Percentiles rank a stretch among this genome's conserved stretches.
Conservation (phyloP, 2,797 vertebrate genomes). For the Eulemur mongoz region DNA sequence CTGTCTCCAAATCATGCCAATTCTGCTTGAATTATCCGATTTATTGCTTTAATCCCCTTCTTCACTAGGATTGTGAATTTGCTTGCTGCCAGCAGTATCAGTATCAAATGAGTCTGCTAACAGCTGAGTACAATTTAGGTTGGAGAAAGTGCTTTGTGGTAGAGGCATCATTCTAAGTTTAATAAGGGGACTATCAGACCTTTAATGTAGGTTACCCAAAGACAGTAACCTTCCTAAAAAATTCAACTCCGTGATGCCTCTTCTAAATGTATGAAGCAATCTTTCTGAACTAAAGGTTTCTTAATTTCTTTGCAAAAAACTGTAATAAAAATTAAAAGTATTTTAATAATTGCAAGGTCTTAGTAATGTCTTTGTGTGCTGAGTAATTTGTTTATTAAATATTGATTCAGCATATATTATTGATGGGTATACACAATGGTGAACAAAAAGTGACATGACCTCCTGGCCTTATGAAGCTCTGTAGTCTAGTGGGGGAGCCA, state of each 20-base stretch:
- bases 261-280: neutral
- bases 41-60: constrained; percentile 60
- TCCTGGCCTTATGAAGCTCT: neutral
- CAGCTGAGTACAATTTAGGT: constrained; percentile 45
- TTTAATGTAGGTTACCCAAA: constrained; percentile 4
- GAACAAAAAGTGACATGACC: neutral
- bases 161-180: neutral
- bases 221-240: neutral
- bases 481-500: neutral
- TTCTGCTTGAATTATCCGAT: constrained; percentile 42
- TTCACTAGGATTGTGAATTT: constrained; percentile 53
- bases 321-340: constrained; percentile 9
- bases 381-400: neutral
- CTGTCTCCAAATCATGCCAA: neutral
- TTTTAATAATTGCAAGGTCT: neutral
- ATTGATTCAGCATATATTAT: constrained; percentile 10
- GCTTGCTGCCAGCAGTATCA: constrained; percentile 44
- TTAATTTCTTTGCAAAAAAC: constrained; percentile 30
- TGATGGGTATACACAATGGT: neutral
- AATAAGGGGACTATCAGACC: neutral
- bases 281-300: neutral
- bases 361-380: neutral
- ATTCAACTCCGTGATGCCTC: neutral
- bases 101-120: constrained; percentile 52
- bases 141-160: constrained; percentile 12